These are phyloP conservation scores for Trematocara variabile DNA, from an alignment of 2,113 vertebrate genomes.

Conservation along the genomic window DNA sequence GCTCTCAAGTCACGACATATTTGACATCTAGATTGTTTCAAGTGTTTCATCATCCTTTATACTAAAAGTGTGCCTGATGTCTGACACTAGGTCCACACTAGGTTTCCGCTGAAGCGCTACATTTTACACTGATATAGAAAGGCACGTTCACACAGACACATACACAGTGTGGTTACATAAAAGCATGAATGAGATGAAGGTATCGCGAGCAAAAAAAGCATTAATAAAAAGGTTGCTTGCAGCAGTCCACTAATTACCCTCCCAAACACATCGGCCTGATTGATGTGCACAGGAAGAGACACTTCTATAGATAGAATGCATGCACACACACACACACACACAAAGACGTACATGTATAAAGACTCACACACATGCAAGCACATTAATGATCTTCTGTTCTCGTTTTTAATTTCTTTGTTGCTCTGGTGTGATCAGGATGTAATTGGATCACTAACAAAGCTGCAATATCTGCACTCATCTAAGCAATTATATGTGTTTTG, in stretches of 20 bases:
- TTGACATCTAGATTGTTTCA: not conserved
- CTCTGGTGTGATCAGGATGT: not conserved
- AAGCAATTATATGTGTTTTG: not conserved
- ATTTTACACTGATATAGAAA: not conserved
- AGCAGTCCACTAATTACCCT: constrained; percentile 64
- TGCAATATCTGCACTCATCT: not conserved
- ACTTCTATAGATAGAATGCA: not conserved
- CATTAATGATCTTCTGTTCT: not conserved
- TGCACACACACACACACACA: not conserved
- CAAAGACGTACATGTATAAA: not conserved
- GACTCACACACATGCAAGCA: not conserved
- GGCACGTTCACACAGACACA: not conserved
- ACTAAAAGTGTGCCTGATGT: not conserved
- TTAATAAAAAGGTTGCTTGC: constrained; percentile 38
- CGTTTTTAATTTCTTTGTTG: not conserved
- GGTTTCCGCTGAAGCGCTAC: not conserved
- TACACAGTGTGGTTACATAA: not conserved
- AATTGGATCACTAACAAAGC: not conserved
- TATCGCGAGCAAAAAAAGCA: constrained; percentile 14
- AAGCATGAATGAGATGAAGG: constrained; percentile 43
- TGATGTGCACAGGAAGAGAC: constrained; percentile 50
- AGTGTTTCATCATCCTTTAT: not conserved
- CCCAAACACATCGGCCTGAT: constrained; percentile 54
- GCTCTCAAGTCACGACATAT: not conserved
- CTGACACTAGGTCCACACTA: not conserved